Base-by-base conservation (phyloP, 2,797 vertebrate genomes). In the Sebastes iracundus region DNA sequence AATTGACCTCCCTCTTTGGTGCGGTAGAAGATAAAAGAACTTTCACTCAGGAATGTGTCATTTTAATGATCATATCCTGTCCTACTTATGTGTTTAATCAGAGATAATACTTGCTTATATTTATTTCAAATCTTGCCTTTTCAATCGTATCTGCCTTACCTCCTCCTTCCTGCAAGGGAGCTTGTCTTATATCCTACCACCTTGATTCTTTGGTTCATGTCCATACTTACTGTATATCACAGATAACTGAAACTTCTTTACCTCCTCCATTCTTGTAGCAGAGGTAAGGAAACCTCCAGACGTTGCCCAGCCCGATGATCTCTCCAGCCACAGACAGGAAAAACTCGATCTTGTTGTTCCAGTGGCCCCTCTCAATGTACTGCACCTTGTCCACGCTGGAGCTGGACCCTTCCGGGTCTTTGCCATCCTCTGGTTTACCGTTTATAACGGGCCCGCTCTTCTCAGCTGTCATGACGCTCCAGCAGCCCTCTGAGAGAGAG, bases 261-360 rank as follows among this genome's bases (percentile, higher is more conserved):
- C 98, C 98, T 96, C 98, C 98, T 93, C 98, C 98, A 77, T 99
- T 99, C 94, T 99, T 99, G 96, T 99, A 99, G 94, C 99, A 99
- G 85, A 99, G 98, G 89, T 99, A 99, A 1, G 98, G 99, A 90
- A 99, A 99, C 89, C 98, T 96, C 99, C 99, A 99, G 35, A 99
- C 99, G 2, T 99, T 99, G 58, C 99, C 99, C 86, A 99, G 90
- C 27, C 99, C 99, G 49, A 99, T 99, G 92, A 99, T 99, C 94
- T 99, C 99, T 90, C 99, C 99, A 1, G 99, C 98, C 94, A 99
- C 98, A 38, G 98, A 99, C 83, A 99, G 96, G 89, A 99, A 85
- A 90, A 99, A 99, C 95, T 99, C 99, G 56, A 99, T 94, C 96
- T 99, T 99, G 93, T 98, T 99, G 96, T 98, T 99, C 99, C 99